Conservation (phyloP, 2,888 invertebrate genomes). For the Panzeria rudis region DNA sequence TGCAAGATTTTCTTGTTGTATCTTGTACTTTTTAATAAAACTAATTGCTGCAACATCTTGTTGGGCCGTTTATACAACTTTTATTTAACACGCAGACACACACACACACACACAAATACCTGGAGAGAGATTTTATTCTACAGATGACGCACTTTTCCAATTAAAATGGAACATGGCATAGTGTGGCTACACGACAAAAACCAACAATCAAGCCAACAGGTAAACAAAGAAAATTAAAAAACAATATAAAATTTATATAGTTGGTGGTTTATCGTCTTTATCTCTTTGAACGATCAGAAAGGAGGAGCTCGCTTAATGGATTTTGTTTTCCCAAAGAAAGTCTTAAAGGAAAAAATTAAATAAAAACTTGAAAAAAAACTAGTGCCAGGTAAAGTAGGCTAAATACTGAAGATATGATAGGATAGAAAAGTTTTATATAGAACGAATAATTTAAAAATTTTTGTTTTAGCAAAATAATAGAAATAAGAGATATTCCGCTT, state of each 20-base stretch:
- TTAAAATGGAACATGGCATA: conserved; percentile 61
- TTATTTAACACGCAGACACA: conserved; percentile 2
- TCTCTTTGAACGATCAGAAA: conserved; percentile 29
- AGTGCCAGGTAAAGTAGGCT: background rate
- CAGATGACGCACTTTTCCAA: conserved; percentile 68
- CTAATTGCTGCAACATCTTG: conserved; percentile 61
- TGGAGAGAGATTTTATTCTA: conserved; percentile 33
- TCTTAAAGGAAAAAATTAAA: background rate
- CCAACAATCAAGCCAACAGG: background rate
- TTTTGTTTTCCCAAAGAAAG: conserved; percentile 1
- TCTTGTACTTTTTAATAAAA: conserved; percentile 38
- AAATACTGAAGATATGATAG: no score
- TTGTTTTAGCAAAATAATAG: background rate
- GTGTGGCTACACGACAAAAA: background rate
- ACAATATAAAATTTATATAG: conserved; percentile 23
- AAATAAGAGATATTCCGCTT: no score
- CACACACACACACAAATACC: conserved; percentile 47
- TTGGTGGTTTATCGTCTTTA: conserved; percentile 9
- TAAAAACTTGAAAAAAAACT: background rate
- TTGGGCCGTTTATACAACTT: conserved; percentile 33
- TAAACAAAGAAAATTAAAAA: conserved; percentile 3
- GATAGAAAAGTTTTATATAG: no score
- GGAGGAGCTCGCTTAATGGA: conserved; percentile 33
- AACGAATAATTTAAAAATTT: background rate
- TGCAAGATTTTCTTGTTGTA: conserved; percentile 53